Evolutionary conservation across 2,113 vertebrate species (phyloP), one percentile per base, ranked within the genome.

Genomic region (Cervus canadensis): DNA sequence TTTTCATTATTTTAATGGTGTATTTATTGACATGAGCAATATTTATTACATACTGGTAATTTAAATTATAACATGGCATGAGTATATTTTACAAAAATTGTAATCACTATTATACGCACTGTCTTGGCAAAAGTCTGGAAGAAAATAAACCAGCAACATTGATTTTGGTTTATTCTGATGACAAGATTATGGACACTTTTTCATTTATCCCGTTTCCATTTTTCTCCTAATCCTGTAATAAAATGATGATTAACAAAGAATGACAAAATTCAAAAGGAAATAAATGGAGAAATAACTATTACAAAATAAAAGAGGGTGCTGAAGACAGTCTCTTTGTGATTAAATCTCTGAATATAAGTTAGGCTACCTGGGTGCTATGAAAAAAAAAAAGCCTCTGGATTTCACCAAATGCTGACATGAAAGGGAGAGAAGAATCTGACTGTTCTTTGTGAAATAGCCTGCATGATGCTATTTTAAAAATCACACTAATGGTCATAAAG

Each of bases 211-310:
- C 10, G 60, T 88, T 97, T 89, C 7, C 45, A 59, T 60, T 93
- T 96, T 96, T 82, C 82, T 60, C 54, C 33, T 7, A 97, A 43
- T 94, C 79, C 84, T 62, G 21, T 40, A 78, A 83, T 84, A 95
- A 96, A 91, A 82, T 67, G 6, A 90, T 59, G 84, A 92, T 96
- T 50, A 71, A 57, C 21, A 60, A 57, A 54, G 33, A 83, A 79
- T 84, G 45, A 93, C 21, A 93, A 50, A n/a, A 50, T 84, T 60
- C 19, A 93, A 83, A 84, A 87, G 30, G 36, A 28, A 85, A 50
- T 86, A 95, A 62, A 43, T 71, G 48, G 50, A 83, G 54, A 76
- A 74, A 83, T 67, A 78, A 48, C 2, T 48, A 57, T 84, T 76
- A 25, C 17, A 89, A 94, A 71, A 57, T 52, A 76, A 11, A 93